Conservation (phyloP, 2,113 vertebrate genomes). For the Oryctolagus cuniculus region mOryCun1.1 NC_091432.1:181406501-181407000, state of each 20-base stretch:
- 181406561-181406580: neutral
- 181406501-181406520: neutral
- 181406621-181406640: conserved; percentile 69
- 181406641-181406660: conserved; percentile 75
- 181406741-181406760: conserved; percentile 71
- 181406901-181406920: conserved; percentile 28
- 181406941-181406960: conserved; percentile 59
- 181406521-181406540: neutral
- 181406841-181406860: conserved; percentile 28
- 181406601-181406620: conserved; percentile 64
- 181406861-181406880: conserved; percentile 69
- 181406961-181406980: neutral
- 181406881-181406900: conserved; percentile 78
- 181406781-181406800: neutral
- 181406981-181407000: neutral
- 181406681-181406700: conserved; percentile 80
- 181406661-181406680: conserved; percentile 66
- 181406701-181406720: conserved; percentile 80
- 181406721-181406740: conserved; percentile 74
- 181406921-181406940: conserved; percentile 45
- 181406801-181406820: conserved; percentile 34
- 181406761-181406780: conserved; percentile 75
- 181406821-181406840: conserved; percentile 57
- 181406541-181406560: conserved; percentile 42
- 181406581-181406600: conserved; percentile 31